phyloP scores from a whole-genome alignment of 2,888 invertebrate genomes.

The Cantharis flavilabris region DNA sequence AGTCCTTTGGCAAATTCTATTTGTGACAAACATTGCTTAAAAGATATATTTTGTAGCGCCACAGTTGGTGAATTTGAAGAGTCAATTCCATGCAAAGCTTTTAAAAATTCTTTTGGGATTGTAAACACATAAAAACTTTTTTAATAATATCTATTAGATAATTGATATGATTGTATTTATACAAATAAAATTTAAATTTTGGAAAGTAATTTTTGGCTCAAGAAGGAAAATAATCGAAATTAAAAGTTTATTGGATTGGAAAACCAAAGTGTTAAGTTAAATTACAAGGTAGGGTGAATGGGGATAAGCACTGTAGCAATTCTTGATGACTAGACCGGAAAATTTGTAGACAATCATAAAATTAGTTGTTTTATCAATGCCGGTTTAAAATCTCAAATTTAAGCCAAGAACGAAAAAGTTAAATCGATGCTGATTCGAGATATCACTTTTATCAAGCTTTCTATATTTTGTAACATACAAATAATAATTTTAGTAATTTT shows the following conservation, averaged over 20 bases:
- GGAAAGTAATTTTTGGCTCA: too few relatives aligned
- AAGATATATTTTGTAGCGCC: conserved; percentile 51
- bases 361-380: too few relatives aligned
- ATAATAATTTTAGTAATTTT: too few relatives aligned
- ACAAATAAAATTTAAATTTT: background rate
- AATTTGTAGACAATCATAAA: too few relatives aligned
- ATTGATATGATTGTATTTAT: background rate
- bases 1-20: background rate
- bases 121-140: background rate
- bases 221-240: too few relatives aligned
- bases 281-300: too few relatives aligned
- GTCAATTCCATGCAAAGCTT: background rate
- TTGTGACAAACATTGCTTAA: conserved; percentile 19
- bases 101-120: background rate
- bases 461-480: too few relatives aligned
- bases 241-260: too few relatives aligned
- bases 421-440: background rate
- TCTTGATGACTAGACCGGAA: too few relatives aligned
- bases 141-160: background rate
- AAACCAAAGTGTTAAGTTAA: too few relatives aligned
- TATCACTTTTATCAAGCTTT: too few relatives aligned
- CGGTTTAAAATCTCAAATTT: background rate
- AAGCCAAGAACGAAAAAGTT: background rate
- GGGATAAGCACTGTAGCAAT: too few relatives aligned
- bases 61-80: background rate